Base-by-base conservation (phyloP, 2,888 invertebrate genomes). In the Stramonita haemastoma region DNA sequence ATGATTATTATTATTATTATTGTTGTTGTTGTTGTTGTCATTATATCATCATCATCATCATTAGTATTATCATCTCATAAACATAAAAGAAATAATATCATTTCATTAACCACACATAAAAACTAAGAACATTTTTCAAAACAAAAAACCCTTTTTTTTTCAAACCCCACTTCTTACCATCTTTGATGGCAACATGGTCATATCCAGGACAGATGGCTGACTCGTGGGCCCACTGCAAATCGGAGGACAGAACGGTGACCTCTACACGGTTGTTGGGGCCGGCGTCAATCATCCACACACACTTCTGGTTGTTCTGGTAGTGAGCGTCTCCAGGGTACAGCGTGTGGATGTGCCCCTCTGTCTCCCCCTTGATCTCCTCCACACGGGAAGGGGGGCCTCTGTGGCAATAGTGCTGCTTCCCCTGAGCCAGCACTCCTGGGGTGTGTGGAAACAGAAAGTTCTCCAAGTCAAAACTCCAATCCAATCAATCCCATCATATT, bases 221-320 rank as follows among this genome's bases (percentile, higher is more conserved):
- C 5, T 15, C n/a, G 29, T 13, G 87, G 6, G 87, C 73, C 87
- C 87, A 87, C 73, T 87, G 87, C n/a, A 87, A 46, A 46, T 87
- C 19, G 26, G 87, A 46, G 15, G 87, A 87, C 8, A 87, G 73
- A 29, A 87, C 87, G 26, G 87, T 87, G 70, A 87, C 46, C 73
- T 87, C 87, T 4, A 87, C 46, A n/a, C 87, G 87, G 73, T 73
- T 46, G 70, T n/a, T 29, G 13, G 70, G n/a, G 11, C 87, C 87
- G 22, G 87, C 87, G 32, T 87, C 87, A 32, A 87, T 87, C 70
- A 73, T 46, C 87, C 87, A 87, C n/a, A n/a, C 87, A 73, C 87
- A 87, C 0, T 87, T 87, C 73, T 87, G 87, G 29, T 73, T 87
- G 73, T 87, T 87, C 46, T n/a, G n/a, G 60, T 87, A 87, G 73